These are phyloP conservation scores for Diploptera punctata DNA, from an alignment of 2,888 invertebrate species.

Conservation along the genomic window DNA sequence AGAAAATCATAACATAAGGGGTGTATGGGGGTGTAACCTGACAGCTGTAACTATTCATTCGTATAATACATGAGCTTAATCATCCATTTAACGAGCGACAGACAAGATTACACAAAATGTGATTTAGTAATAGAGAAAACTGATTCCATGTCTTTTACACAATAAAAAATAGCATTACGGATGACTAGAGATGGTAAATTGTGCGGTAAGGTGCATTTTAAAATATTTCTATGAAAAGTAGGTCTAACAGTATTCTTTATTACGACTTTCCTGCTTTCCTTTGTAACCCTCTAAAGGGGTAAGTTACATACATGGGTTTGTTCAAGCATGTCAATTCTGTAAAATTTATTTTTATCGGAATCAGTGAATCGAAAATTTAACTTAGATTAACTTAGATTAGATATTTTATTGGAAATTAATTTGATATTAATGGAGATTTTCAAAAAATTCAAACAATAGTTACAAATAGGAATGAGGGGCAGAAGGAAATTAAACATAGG, in stretches of 20 bases:
- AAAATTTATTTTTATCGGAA: no score
- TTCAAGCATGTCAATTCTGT: no score
- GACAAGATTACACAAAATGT: background rate
- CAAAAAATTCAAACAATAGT: no score
- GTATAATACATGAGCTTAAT: background rate
- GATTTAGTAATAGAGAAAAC: background rate
- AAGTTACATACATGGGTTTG: no score
- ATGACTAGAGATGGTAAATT: background rate
- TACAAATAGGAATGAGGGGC: no score
- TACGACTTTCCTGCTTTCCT: background rate
- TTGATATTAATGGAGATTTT: no score
- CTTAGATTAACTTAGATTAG: no score
- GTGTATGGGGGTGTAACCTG: background rate
- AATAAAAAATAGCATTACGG: no score
- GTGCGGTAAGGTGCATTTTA: background rate
- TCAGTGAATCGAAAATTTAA: no score
- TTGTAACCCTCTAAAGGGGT: background rate
- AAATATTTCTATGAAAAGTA: background rate
- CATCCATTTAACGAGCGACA: slow-evolving; percentile 15
- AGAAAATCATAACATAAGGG: slow-evolving; percentile 2
- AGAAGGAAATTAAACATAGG: no score
- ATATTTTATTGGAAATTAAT: no score
- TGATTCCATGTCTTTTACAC: no score
- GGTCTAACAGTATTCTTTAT: background rate
- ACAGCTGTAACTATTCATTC: slow-evolving; percentile 14